These are phyloP conservation scores for Crocallis elinguaria DNA, from an alignment of 2,888 invertebrate species.

Conservation along the genomic window DNA sequence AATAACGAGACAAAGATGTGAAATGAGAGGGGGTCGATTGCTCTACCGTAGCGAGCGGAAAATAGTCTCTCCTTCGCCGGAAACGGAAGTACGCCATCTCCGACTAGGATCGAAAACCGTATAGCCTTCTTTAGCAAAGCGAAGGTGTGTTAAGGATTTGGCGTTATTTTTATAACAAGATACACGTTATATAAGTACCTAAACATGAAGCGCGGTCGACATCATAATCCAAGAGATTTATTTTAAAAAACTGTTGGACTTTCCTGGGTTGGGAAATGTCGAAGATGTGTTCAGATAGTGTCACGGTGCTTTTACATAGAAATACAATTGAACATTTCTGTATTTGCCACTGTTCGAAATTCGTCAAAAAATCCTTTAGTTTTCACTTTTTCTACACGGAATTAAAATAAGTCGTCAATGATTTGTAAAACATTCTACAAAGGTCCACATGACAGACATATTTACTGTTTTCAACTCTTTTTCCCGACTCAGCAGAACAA, in stretches of 20 bases:
- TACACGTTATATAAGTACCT: conserved; percentile 19
- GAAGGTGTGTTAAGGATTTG: conserved; percentile 30
- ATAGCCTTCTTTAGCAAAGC: conserved; percentile 24
- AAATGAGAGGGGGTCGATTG: conserved; percentile 45
- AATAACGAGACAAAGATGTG: conserved; percentile 49
- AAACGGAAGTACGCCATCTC: conserved; percentile 55
- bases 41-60: conserved; percentile 39
- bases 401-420: too few species aligned
- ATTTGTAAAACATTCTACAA: too few species aligned
- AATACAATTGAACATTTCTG: too few species aligned
- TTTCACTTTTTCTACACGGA: too few species aligned
- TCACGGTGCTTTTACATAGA: too few species aligned
- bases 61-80: conserved; percentile 46
- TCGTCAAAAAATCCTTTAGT: too few species aligned
- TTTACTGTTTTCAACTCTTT: too few species aligned
- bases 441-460: too few species aligned
- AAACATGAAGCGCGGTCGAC: not conserved
- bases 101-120: conserved; percentile 50
- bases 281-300: not conserved
- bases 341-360: too few species aligned
- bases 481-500: too few species aligned
- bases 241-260: too few species aligned
- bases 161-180: conserved; percentile 38
- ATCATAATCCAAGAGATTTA: not conserved
- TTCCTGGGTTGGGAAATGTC: too few species aligned